Evolutionary conservation across 2,797 vertebrate genomes (phyloP), one percentile per base, ranked within the genome.

Genomic region (Peromyscus attwateri): DNA sequence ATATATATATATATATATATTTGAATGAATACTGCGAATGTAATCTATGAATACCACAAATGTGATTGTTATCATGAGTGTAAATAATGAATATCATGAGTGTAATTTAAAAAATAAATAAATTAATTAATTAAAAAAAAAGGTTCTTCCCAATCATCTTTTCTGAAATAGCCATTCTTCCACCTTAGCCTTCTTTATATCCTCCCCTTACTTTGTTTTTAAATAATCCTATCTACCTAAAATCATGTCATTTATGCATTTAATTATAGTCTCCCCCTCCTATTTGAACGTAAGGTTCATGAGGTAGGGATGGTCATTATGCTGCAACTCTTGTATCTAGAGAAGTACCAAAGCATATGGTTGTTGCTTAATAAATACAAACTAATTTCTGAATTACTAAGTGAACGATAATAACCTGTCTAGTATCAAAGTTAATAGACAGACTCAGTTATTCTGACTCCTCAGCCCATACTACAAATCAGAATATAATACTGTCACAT

Each of bases 211-310:
- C 57, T 76, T 49, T 95, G 14, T 57, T 55, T 55, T 83, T 79
- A 76, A 66, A 66, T 70, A 40, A 89, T 66, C 7, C 85, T 11
- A 16, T 88, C 31, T 77, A 91, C 55, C 34, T 84, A 29, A 84
- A 93, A 90, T 87, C 55, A 75, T 70, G 71, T 46, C 52, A 83
- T 52, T 43, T 66, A 87, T 73, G 46, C 68, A 94, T 40, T 73
- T 77, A 87, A 46, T 85, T 88, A 89, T 40, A 40, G 81, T 80
- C 75, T 89, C 1, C 80, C 49, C 92, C 17, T 89, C 16, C 77
- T 37, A 71, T 64, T 62, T 66, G 19, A 94, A 83, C 73, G 12
- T 52, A 64, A 95, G 25, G 57, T 89, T 68, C 57, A 62, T 46
- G 12, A 75, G 40, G 13, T 40, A 81, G 40, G 31, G 89, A 37